Evolutionary conservation across 2,113 vertebrate species (phyloP).

Genomic region (Sebastes schlegelii): DNA sequence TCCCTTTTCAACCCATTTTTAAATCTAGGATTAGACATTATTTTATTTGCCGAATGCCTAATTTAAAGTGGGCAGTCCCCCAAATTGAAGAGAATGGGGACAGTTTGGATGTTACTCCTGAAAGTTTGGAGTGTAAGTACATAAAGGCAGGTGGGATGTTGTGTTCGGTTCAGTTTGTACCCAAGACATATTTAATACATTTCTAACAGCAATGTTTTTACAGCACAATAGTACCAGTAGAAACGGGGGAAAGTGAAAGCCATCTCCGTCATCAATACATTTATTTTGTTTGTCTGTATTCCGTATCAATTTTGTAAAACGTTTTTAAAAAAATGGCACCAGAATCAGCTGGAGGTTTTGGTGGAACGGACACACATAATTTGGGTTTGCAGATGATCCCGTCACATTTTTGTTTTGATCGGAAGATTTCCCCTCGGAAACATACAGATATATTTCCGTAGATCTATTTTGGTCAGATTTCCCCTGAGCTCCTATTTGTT

Average conservation of each 20-base stretch:
- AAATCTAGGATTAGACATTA: background rate
- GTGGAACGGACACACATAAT: background rate
- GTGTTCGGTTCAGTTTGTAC: background rate
- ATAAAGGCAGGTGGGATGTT: background rate
- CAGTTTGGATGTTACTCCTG: background rate
- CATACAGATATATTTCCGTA: slow-evolving; percentile 2
- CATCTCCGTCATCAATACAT: background rate
- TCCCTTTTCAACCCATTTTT: too few relatives aligned
- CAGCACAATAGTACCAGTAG: background rate
- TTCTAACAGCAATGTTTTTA: too few relatives aligned
- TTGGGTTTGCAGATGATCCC: slow-evolving; percentile 1
- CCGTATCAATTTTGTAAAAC: background rate
- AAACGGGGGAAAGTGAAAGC: background rate
- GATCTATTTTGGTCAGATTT: slow-evolving; percentile 42
- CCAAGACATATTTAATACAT: too few relatives aligned
- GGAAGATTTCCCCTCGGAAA: background rate
- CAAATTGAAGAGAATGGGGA: slow-evolving; percentile 6
- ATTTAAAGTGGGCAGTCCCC: slow-evolving; percentile 15
- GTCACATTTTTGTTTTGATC: slow-evolving; percentile 2
- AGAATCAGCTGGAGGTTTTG: background rate
- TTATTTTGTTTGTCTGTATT: background rate
- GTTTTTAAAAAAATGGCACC: background rate
- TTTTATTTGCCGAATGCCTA: background rate
- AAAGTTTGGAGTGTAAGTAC: background rate
- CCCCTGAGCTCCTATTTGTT: slow-evolving; percentile 28